A percentile compares a stretch with the other conserved stretches of the same genome.
These are phyloP conservation scores for Aldabrachelys gigantea DNA, from an alignment of 2,113 vertebrate species.

Conservation along the genomic window DNA sequence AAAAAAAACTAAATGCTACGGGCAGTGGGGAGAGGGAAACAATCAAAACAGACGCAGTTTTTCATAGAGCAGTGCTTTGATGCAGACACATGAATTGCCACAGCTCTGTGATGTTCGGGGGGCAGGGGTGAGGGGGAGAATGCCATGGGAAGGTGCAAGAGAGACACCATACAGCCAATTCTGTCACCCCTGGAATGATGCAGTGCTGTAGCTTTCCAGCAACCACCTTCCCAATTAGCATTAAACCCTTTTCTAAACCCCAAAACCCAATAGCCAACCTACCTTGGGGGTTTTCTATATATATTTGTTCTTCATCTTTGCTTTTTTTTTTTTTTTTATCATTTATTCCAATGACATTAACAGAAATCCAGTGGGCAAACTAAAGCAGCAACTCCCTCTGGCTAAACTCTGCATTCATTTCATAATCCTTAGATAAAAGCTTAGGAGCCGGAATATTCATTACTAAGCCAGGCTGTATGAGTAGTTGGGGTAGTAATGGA, in stretches of 20 bases:
- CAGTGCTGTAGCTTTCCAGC: background rate
- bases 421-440: constrained; percentile 76
- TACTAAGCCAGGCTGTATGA: background rate
- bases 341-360: constrained; percentile 24
- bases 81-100: background rate
- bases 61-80: background rate
- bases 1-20: background rate
- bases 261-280: background rate
- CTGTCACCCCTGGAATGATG: background rate
- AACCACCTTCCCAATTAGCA: background rate
- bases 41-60: background rate
- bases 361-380: constrained; percentile 33
- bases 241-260: constrained; percentile 49
- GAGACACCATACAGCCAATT: background rate
- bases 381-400: constrained; percentile 69
- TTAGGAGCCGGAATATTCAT: constrained; percentile 72
- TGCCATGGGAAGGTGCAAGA: background rate
- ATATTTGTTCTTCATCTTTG: background rate
- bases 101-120: background rate
- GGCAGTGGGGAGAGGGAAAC: background rate
- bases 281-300: background rate
- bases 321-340: background rate
- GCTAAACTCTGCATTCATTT: constrained; percentile 71
- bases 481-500: constrained; percentile 55
- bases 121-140: background rate